Evolutionary conservation across 2,113 vertebrate species (phyloP).

Genomic region (Brachionichthys hirsutus): DNA sequence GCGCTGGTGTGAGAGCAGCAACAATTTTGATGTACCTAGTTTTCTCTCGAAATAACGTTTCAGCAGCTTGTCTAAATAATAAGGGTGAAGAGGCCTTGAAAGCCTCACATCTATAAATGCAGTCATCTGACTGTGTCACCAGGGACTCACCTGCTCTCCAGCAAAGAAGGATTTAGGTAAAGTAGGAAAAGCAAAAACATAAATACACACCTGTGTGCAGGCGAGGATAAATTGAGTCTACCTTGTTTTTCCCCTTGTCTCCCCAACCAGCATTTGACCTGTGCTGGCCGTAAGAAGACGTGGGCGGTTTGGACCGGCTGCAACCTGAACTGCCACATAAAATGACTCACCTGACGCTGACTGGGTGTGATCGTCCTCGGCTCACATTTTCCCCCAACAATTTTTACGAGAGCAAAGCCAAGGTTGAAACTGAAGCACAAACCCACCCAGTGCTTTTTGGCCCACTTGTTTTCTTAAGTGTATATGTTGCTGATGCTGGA

Average conservation of each 20-base stretch:
- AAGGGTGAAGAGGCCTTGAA: constrained; percentile 23
- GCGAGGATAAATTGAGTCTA: constrained; percentile 51
- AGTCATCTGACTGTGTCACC: constrained; percentile 50
- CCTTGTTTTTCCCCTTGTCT: constrained; percentile 47
- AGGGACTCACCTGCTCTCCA: constrained; percentile 23
- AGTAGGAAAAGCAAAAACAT: constrained; percentile 38
- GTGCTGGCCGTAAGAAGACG: constrained; percentile 47
- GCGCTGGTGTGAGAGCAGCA: background rate
- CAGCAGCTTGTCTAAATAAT: constrained; percentile 35
- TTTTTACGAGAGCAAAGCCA: constrained; percentile 54
- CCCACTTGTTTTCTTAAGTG: constrained; percentile 60
- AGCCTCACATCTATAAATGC: constrained; percentile 45
- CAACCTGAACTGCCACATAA: constrained; percentile 73
- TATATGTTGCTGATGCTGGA: constrained; percentile 66
- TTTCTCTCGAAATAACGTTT: constrained; percentile 45
- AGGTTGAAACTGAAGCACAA: constrained; percentile 59
- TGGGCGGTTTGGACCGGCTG: constrained; percentile 60
- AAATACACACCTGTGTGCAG: constrained; percentile 60
- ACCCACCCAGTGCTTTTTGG: constrained; percentile 55
- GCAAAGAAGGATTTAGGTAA: constrained; percentile 45
- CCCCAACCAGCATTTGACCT: constrained; percentile 58
- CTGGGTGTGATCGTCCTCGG: constrained; percentile 62
- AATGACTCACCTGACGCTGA: constrained; percentile 77
- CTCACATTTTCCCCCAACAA: constrained; percentile 71
- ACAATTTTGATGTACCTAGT: constrained; percentile 29